A percentile compares a stretch with the other conserved stretches of the same genome.
Conservation (phyloP, 2,888 invertebrate species). For the Microctonus aethiopoides region DNA sequence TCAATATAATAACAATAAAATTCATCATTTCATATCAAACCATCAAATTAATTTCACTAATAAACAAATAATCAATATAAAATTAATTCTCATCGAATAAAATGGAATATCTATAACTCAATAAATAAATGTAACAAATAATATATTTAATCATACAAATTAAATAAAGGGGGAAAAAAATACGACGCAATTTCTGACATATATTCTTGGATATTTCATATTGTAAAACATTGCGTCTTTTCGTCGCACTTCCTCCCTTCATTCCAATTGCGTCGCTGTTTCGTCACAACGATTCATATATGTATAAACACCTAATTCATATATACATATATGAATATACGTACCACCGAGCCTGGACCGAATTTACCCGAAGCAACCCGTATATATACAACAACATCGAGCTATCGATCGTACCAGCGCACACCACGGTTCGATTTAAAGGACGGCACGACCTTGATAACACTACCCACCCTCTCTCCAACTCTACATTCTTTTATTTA, state of each 20-base stretch:
- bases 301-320: background rate
- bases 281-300: background rate
- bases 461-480: conserved; percentile 14
- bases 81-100: too few species aligned
- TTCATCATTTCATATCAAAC: background rate
- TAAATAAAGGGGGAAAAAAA: background rate
- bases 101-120: too few species aligned
- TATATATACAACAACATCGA: conserved; percentile 37
- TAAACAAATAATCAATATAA: too few species aligned
- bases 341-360: conserved; percentile 30
- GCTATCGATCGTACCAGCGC: conserved; percentile 42
- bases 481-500: background rate
- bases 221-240: conserved; percentile 3
- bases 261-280: background rate
- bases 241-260: conserved; percentile 19
- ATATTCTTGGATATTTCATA: background rate
- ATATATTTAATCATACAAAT: too few species aligned
- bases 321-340: background rate
- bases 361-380: conserved; percentile 27
- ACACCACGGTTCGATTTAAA: conserved; percentile 42
- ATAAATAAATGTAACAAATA: too few species aligned
- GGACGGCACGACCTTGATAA: conserved; percentile 43
- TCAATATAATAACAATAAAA: background rate
- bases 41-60: too few species aligned
- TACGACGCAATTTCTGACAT: conserved; percentile 32